Conservation (phyloP, 1,140 invertebrate genomes). For the Harpegnathos saltator region DNA sequence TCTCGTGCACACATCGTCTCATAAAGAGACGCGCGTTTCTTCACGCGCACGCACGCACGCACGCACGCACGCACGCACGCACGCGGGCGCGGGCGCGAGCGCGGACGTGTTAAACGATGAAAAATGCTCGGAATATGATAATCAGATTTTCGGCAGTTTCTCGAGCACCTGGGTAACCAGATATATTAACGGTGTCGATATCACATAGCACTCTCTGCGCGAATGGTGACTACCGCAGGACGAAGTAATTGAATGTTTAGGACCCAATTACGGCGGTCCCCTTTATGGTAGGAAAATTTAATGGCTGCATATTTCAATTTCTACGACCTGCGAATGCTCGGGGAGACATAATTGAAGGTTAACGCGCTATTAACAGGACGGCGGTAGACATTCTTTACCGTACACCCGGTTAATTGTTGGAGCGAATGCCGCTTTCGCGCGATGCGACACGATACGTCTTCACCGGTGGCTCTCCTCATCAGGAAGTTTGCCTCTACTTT, state of each 20-base stretch:
- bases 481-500: too few relatives aligned
- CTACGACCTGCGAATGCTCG: slow-evolving; percentile 18
- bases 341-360: slow-evolving; percentile 23
- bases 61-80: too few relatives aligned
- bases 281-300: slow-evolving; percentile 31
- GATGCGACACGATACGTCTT: background rate
- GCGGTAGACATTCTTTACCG: slow-evolving; percentile 14
- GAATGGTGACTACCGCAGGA: background rate
- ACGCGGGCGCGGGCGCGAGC: too few relatives aligned
- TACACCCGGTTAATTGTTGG: slow-evolving; percentile 11
- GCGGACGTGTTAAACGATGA: too few relatives aligned
- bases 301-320: slow-evolving; percentile 34
- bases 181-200: background rate
- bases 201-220: background rate
- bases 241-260: slow-evolving; percentile 47
- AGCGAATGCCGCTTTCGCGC: background rate
- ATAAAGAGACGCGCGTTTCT: too few relatives aligned
- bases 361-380: slow-evolving; percentile 25
- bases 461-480: too few relatives aligned
- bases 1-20: too few relatives aligned
- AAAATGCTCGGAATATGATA: too few relatives aligned
- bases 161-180: background rate
- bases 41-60: too few relatives aligned
- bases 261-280: background rate
- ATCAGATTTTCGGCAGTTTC: background rate